Percentiles rank a stretch among this genome's conserved stretches.
These are phyloP conservation scores for Drosophila chauvacae DNA, from an alignment of 1,140 invertebrate genomes.

Conservation along the genomic window DNA sequence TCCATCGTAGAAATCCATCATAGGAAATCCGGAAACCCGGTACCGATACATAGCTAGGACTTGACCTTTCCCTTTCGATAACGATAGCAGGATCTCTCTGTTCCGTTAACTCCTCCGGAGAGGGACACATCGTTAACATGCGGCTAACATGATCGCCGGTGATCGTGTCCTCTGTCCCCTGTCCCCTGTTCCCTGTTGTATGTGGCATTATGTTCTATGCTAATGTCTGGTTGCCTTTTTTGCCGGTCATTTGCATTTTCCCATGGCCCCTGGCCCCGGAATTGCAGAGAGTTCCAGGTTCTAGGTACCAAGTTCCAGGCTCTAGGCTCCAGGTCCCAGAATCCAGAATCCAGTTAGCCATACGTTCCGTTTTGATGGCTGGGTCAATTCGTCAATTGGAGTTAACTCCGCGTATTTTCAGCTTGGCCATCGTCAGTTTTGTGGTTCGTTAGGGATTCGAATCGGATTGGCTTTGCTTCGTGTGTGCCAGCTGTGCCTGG, in stretches of 20 bases:
- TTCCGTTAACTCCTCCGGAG: neutral
- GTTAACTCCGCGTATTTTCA: slow-evolving; percentile 25
- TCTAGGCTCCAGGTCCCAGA: slow-evolving; percentile 5
- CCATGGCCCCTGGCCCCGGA: slow-evolving; percentile 33
- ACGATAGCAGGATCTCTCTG: neutral
- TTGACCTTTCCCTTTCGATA: slow-evolving; percentile 34
- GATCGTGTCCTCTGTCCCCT: neutral
- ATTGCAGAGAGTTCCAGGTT: slow-evolving; percentile 10
- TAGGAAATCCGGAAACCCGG: too few species aligned
- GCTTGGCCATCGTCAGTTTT: neutral
- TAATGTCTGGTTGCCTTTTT: slow-evolving; percentile 21
- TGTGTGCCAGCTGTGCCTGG: slow-evolving; percentile 25
- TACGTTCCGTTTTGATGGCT: slow-evolving; percentile 46
- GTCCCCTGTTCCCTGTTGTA: neutral
- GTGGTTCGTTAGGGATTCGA: slow-evolving; percentile 17
- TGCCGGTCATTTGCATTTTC: slow-evolving; percentile 59
- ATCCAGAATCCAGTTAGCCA: slow-evolving; percentile 20
- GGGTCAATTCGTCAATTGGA: slow-evolving; percentile 75
- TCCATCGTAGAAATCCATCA: slow-evolving; percentile 6
- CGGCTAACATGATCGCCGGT: slow-evolving; percentile 14
- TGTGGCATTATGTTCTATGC: slow-evolving; percentile 25
- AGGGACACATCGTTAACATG: slow-evolving; percentile 23
- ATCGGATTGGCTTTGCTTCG: neutral
- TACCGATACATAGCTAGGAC: neutral
- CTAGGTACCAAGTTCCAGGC: neutral